Conservation (phyloP, 64 coral and sea anemone genomes). For the Montipora foliosa region DNA sequence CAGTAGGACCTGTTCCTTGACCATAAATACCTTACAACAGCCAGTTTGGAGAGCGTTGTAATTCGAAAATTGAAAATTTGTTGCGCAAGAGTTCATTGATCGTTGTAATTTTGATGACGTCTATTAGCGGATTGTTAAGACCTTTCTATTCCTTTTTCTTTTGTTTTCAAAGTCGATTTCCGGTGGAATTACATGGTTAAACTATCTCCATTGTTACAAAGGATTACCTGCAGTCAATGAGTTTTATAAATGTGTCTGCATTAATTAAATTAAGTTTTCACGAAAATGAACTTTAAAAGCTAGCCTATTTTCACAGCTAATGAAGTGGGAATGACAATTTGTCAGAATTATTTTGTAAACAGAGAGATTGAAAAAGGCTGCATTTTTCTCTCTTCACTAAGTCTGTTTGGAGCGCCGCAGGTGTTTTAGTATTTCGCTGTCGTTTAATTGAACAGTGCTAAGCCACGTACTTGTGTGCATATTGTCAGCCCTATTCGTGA, state of each 20-base stretch:
- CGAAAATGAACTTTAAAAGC: neutral
- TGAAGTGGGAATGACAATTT: too few species aligned
- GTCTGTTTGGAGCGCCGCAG: too few species aligned
- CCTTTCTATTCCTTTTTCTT: neutral
- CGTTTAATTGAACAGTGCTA: neutral
- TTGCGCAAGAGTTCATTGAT: neutral
- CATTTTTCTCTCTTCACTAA: neutral
- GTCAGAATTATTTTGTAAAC: neutral
- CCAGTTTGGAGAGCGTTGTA: too few species aligned
- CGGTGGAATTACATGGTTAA: slow-evolving; percentile 5
- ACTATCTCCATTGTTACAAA: neutral
- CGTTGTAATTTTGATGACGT: neutral
- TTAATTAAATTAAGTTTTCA: neutral
- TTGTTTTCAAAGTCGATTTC: neutral
- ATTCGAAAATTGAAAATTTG: neutral
- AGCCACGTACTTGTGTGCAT: neutral
- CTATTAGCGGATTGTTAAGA: neutral
- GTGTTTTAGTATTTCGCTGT: neutral
- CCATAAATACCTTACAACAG: neutral
- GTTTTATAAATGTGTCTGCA: neutral
- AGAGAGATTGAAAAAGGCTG: neutral
- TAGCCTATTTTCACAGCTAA: too few species aligned
- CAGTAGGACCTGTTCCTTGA: neutral
- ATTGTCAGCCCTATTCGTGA: neutral
- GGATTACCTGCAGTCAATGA: slow-evolving; percentile 19